These are phyloP conservation scores for Strigamia crassipes DNA, from an alignment of 2,888 invertebrate species.

Conservation along the genomic window DNA sequence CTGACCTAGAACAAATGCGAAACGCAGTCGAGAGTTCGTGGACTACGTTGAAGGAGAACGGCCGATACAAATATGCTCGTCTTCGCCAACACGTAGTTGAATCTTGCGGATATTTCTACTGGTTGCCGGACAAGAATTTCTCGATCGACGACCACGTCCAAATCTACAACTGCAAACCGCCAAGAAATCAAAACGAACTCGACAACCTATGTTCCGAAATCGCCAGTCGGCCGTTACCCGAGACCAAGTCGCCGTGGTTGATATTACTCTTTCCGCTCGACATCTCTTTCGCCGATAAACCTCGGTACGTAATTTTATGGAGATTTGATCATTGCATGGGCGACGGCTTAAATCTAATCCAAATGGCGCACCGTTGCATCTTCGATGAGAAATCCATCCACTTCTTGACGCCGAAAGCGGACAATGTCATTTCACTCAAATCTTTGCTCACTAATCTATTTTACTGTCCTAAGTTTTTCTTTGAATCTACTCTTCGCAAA, in stretches of 20 bases:
- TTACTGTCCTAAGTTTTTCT: not conserved
- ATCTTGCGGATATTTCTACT: not conserved
- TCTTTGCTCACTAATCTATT: not conserved
- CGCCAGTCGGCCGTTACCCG: not conserved
- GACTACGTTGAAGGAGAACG: not conserved
- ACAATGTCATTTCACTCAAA: not conserved
- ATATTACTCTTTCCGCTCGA: not conserved
- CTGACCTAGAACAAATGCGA: not conserved
- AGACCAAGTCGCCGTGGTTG: not conserved
- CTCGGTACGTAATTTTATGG: not conserved
- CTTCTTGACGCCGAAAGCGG: not conserved
- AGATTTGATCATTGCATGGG: not conserved
- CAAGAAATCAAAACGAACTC: not conserved
- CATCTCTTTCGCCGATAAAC: not conserved
- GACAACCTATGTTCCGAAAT: not conserved
- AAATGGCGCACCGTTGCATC: not conserved
- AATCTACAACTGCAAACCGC: not conserved
- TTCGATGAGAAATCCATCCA: not conserved
- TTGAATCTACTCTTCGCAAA: no score
- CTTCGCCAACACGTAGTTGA: not conserved
- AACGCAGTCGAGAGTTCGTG: not conserved
- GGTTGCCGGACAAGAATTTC: not conserved
- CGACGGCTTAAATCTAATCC: not conserved
- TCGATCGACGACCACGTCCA: not conserved
- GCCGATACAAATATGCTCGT: not conserved